A percentile compares a stretch with the other conserved stretches of the same genome.
Evolutionary conservation across 1,140 invertebrate genomes (phyloP).

Genomic region (Neodiprion pinetum): DNA sequence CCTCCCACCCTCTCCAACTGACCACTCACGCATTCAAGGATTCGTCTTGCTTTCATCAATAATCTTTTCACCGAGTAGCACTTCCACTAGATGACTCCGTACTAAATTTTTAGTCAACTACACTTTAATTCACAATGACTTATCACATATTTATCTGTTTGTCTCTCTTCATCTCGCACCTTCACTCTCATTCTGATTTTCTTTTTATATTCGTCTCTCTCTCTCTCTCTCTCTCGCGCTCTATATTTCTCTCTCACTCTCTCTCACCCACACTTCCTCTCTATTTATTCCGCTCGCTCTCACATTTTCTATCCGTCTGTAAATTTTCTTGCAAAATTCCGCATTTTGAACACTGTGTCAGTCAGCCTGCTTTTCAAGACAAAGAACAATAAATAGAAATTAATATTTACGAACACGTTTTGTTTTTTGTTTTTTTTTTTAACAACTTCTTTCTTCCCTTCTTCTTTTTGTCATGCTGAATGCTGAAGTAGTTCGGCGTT

Average conservation of each 20-base stretch:
- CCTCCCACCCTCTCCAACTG: constrained; percentile 12
- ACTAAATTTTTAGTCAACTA: constrained; percentile 12
- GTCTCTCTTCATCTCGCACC: constrained; percentile 30
- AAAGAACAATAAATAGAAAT: constrained; percentile 63
- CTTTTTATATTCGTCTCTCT: constrained; percentile 25
- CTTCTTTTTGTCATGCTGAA: constrained; percentile 48
- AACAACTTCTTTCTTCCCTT: constrained; percentile 32
- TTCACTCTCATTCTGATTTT: background rate
- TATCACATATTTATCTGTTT: constrained; percentile 59
- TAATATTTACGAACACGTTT: constrained; percentile 60
- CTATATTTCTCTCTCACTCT: constrained; percentile 14
- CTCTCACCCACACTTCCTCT: constrained; percentile 34
- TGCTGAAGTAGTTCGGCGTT: constrained; percentile 42
- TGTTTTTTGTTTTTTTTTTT: constrained; percentile 38
- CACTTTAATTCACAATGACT: constrained; percentile 55
- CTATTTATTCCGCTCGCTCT: constrained; percentile 21
- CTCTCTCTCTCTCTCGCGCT: constrained; percentile 18
- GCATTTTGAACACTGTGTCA: constrained; percentile 56
- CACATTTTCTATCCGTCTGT: constrained; percentile 20
- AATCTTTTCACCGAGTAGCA: constrained; percentile 34
- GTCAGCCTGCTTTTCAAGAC: constrained; percentile 59
- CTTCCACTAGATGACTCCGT: constrained; percentile 33
- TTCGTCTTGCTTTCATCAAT: background rate
- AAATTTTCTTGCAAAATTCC: background rate
- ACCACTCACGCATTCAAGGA: constrained; percentile 14